A percentile compares a stretch with the other conserved stretches of the same genome.
Evolutionary conservation across 2,888 invertebrate species (phyloP).

Genomic region (Scaptodrosophila latifasciaeformis): DNA sequence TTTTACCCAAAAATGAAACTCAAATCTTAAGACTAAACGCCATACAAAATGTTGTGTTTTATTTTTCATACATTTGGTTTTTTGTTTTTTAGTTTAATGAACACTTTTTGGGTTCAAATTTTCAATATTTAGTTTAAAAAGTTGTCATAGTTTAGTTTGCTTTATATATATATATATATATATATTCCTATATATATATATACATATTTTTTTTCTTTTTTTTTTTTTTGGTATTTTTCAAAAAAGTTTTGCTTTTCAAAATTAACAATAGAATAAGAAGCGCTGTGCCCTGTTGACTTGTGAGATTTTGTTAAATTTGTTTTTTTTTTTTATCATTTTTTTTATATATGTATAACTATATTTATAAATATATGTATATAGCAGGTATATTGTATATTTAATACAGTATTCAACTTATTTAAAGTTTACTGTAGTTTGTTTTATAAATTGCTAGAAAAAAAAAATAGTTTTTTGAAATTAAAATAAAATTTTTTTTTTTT

Average conservation of each 20-base stretch:
- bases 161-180: slow-evolving; percentile 54
- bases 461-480: too few species aligned
- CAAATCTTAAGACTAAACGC: slow-evolving; percentile 61
- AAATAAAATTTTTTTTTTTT: slow-evolving; percentile 11
- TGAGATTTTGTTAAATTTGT: slow-evolving; percentile 23
- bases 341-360: slow-evolving; percentile 4
- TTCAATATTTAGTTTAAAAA: slow-evolving; percentile 61
- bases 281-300: slow-evolving; percentile 68
- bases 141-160: slow-evolving; percentile 45
- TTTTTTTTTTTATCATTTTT: slow-evolving; percentile 25
- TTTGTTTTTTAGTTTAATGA: slow-evolving; percentile 67
- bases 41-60: slow-evolving; percentile 58
- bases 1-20: slow-evolving; percentile 34
- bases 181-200: slow-evolving; percentile 21
- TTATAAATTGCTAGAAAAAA: too few species aligned
- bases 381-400: slow-evolving; percentile 17
- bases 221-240: too few species aligned
- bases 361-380: slow-evolving; percentile 12
- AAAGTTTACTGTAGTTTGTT: too few species aligned
- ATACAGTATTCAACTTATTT: too few species aligned
- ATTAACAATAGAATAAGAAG: slow-evolving; percentile 53
- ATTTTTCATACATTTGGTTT: slow-evolving; percentile 15
- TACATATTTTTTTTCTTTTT: slow-evolving; percentile 5
- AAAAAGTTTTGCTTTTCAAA: slow-evolving; percentile 2
- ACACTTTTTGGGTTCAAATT: slow-evolving; percentile 73